Base-by-base conservation (phyloP, 2,888 invertebrate genomes). In the Harmothoe impar region DNA sequence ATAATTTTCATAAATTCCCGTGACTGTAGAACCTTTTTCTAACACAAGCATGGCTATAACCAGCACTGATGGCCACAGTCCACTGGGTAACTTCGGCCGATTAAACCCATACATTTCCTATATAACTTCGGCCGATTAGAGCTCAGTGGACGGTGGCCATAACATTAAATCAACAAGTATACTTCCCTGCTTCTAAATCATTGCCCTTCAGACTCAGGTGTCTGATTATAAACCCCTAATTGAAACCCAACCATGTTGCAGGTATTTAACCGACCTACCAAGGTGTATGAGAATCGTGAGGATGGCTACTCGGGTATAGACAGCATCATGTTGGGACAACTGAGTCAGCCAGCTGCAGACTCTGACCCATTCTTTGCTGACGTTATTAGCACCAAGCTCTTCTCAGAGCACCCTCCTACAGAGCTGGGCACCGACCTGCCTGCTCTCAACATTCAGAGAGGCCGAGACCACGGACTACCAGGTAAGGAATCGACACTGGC, bases 211-310 rank as follows among this genome's bases (percentile, higher is more conserved):
- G n/a, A n/a, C n/a, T n/a, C n/a, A n/a, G n/a, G n/a, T n/a, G n/a
- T n/a, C n/a, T n/a, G n/a, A n/a, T n/a, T n/a, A n/a, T n/a, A n/a
- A n/a, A n/a, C n/a, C n/a, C n/a, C n/a, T n/a, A n/a, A n/a, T n/a
- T n/a, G n/a, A n/a, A n/a, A n/a, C n/a, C n/a, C n/a, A n/a, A n/a
- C 43, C 43, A 43, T 10, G 10, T 43, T 43, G 3, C 43, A 89
- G 89, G 89, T 89, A 0, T 99, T 99, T 96, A 99, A 99, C 96
- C 97, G 99, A 0, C 99, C 99, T 0, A 98, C 98, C 98, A 96
- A 99, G 90, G 95, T 98, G 0, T 97, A 98, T 62, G 33, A 78
- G 91, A 77, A 52, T 23, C 20, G 54, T 33, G 68, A 7, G n/a
- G 93, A 93, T 62, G 93, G 92, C 84, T 89, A 52, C 23, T 91